phyloP scores from a whole-genome alignment of 1,140 invertebrate genomes.

The Trichonephila inaurata region DNA sequence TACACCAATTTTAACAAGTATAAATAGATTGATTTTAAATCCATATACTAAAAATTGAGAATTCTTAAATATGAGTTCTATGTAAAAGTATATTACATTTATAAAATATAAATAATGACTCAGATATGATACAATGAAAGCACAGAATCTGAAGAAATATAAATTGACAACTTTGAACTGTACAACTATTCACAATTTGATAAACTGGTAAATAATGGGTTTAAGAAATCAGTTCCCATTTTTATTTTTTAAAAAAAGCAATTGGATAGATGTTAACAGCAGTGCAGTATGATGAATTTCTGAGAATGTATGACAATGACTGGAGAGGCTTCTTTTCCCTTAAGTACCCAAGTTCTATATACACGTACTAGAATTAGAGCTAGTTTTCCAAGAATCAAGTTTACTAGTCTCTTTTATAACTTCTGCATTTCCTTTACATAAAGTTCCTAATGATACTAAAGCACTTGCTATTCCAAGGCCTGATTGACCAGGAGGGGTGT shows the following conservation, averaged over 20 bases:
- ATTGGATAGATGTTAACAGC: slow-evolving; percentile 26
- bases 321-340: not conserved
- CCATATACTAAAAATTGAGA: not conserved
- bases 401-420: slow-evolving; percentile 76
- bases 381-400: slow-evolving; percentile 76
- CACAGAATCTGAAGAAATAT: slow-evolving; percentile 7
- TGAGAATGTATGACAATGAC: slow-evolving; percentile 39
- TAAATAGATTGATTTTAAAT: slow-evolving; percentile 13
- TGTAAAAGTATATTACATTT: slow-evolving; percentile 54
- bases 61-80: not conserved
- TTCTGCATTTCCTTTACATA: slow-evolving; percentile 76
- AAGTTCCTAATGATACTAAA: slow-evolving; percentile 88
- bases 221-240: slow-evolving; percentile 34
- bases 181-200: slow-evolving; percentile 66
- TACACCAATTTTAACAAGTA: not conserved
- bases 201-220: slow-evolving; percentile 17
- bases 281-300: slow-evolving; percentile 35
- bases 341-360: slow-evolving; percentile 75
- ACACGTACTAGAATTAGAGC: slow-evolving; percentile 76
- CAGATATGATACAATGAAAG: slow-evolving; percentile 49
- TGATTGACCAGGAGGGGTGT: slow-evolving; percentile 79
- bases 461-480: slow-evolving; percentile 92
- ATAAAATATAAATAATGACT: slow-evolving; percentile 70
- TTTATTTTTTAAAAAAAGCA: slow-evolving; percentile 12
- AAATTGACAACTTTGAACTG: slow-evolving; percentile 31